phyloP scores from a whole-genome alignment of 1,140 invertebrate genomes.

The Bombus sibiricus region DNA sequence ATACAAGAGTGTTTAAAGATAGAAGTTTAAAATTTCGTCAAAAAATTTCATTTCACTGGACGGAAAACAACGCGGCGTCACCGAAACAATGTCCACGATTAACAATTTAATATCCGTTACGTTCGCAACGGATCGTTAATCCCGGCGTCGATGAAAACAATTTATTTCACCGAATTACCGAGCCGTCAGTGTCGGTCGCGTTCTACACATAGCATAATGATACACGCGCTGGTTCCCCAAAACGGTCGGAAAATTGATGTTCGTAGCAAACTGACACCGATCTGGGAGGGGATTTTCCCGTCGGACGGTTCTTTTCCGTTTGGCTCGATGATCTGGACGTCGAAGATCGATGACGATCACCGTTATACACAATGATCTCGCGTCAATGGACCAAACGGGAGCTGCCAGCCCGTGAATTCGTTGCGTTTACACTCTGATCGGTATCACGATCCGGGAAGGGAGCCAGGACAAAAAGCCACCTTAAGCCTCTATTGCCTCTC shows the following conservation, averaged over 20 bases:
- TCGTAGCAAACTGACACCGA: neutral
- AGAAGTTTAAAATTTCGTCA: too few relatives aligned
- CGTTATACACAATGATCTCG: slow-evolving; percentile 31
- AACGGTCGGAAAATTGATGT: slow-evolving; percentile 56
- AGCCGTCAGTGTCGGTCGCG: slow-evolving; percentile 29
- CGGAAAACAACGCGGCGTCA: neutral
- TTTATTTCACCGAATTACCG: slow-evolving; percentile 47
- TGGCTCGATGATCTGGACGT: slow-evolving; percentile 33
- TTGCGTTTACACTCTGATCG: slow-evolving; percentile 6
- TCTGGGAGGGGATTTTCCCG: slow-evolving; percentile 31
- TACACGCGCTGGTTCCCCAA: slow-evolving; percentile 14
- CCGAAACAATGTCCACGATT: neutral
- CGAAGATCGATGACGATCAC: slow-evolving; percentile 33
- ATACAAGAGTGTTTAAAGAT: neutral
- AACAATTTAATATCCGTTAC: slow-evolving; percentile 13
- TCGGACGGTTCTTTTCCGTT: neutral
- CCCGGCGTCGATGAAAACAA: slow-evolving; percentile 11
- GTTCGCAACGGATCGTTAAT: slow-evolving; percentile 30
- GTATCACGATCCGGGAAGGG: slow-evolving; percentile 12
- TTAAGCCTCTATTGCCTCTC: slow-evolving; percentile 18
- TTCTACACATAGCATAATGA: slow-evolving; percentile 43
- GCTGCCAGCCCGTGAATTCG: slow-evolving; percentile 26
- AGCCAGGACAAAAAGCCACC: slow-evolving; percentile 48
- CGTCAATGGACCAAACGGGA: slow-evolving; percentile 12
- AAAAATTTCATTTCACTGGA: neutral